A percentile compares a stretch with the other conserved stretches of the same genome.
Evolutionary conservation across 2,113 vertebrate genomes (phyloP).

Genomic region (Isurus oxyrinchus): DNA sequence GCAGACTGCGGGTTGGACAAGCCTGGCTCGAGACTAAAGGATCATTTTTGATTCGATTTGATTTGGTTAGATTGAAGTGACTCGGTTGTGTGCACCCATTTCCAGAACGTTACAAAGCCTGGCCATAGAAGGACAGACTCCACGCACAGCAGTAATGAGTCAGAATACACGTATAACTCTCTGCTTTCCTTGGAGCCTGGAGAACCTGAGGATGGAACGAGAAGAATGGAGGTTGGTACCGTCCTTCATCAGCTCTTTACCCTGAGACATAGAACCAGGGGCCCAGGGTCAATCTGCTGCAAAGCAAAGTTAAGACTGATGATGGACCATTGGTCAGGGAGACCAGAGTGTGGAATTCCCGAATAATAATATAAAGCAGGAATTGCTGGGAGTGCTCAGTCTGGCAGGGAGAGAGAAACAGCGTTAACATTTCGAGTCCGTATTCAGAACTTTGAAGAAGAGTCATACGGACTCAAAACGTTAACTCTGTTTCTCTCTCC

Average conservation of each 20-base stretch:
- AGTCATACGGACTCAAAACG: no score
- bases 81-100: neutral
- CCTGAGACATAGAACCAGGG: neutral
- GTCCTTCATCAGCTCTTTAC: neutral
- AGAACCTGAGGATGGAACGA: conserved; percentile 77
- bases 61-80: neutral
- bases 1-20: no score
- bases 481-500: no score
- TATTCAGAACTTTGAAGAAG: no score
- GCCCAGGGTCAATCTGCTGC: neutral
- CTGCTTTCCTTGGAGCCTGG: conserved; percentile 59
- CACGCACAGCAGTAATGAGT: conserved; percentile 97
- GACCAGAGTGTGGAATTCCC: neutral
- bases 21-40: neutral
- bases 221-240: conserved; percentile 61
- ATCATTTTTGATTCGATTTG: neutral
- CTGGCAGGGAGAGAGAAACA: neutral
- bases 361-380: no score
- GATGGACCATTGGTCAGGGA: neutral
- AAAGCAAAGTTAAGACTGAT: neutral
- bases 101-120: conserved; percentile 76
- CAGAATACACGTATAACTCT: conserved; percentile 89
- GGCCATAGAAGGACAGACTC: conserved; percentile 92
- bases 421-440: neutral
- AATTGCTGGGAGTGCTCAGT: no score